Conservation (phyloP, 2,797 vertebrate species). For the Crocidura indochinensis region DNA sequence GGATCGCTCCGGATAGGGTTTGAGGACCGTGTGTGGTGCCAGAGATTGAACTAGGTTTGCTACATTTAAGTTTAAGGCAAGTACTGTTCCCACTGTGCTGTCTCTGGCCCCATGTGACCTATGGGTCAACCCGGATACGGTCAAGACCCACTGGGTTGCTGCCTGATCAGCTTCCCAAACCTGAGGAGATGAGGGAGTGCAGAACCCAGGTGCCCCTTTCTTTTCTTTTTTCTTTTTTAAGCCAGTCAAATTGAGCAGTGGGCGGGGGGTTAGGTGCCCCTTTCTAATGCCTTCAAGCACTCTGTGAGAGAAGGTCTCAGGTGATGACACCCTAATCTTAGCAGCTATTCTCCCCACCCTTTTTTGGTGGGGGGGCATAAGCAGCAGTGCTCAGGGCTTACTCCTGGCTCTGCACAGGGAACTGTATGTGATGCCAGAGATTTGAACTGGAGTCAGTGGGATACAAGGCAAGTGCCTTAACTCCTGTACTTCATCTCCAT, state of each 20-base stretch:
- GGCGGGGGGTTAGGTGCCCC: too few relatives aligned
- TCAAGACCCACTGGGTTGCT: neutral
- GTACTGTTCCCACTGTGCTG: too few relatives aligned
- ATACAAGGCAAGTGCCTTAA: neutral
- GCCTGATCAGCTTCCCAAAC: neutral
- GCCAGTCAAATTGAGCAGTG: neutral
- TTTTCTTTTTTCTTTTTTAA: too few relatives aligned
- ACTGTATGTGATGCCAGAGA: neutral
- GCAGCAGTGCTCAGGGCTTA: neutral
- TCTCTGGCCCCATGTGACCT: too few relatives aligned
- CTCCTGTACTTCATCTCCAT: neutral
- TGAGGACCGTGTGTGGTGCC: too few relatives aligned
- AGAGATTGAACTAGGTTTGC: too few relatives aligned
- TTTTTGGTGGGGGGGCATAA: too few relatives aligned
- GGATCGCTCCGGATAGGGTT: too few relatives aligned
- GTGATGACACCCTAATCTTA: too few relatives aligned
- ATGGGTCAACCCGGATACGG: neutral
- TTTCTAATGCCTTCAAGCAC: neutral
- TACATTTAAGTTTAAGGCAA: too few relatives aligned
- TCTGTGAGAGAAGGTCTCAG: neutral
- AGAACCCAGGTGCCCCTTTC: neutral
- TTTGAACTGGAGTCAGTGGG: neutral
- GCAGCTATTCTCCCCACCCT: too few relatives aligned
- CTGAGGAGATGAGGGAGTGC: accelerated
- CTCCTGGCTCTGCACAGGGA: neutral